Percentiles rank a stretch among this genome's conserved stretches.
Evolutionary conservation across 2,113 vertebrate species (phyloP).

Genomic region (Theristicus caerulescens): DNA sequence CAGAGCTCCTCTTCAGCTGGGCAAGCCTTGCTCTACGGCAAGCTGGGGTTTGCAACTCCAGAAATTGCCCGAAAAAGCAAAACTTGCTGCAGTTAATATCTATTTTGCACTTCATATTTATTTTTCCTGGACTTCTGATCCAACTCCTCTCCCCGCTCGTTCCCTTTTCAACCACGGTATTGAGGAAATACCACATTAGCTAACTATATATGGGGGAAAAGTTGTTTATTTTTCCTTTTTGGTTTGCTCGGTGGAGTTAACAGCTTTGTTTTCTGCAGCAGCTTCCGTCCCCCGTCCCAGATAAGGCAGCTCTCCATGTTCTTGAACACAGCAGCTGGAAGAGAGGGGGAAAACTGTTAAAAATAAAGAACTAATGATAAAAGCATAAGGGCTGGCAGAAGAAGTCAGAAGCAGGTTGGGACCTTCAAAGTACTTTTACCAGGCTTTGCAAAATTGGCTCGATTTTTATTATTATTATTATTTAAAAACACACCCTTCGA

Average conservation of each 20-base stretch:
- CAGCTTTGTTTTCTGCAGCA: neutral
- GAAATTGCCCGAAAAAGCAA: neutral
- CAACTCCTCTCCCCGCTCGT: neutral
- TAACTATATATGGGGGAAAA: too few relatives aligned
- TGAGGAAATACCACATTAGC: neutral
- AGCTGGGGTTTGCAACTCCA: neutral
- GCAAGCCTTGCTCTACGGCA: neutral
- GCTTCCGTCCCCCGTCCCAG: neutral
- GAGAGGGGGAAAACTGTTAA: neutral
- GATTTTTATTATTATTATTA: neutral
- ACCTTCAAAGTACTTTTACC: neutral
- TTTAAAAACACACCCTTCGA: neutral
- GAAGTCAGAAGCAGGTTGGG: neutral
- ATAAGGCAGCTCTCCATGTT: neutral
- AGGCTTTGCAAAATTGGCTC: neutral
- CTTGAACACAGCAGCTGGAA: neutral
- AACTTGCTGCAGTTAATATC: neutral
- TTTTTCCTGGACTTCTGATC: neutral
- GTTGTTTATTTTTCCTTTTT: neutral
- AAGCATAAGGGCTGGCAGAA: neutral
- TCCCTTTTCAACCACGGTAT: fast-evolving
- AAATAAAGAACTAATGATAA: neutral
- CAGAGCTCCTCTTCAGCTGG: neutral
- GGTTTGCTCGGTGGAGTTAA: neutral
- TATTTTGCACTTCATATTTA: fast-evolving